Conservation (phyloP, 1,140 invertebrate species). For the fruit fly (Drosophila melanogaster) region Release_6_plus_ISO1_MT NT_033777.3:25541001-25541500, state of each 20-base stretch:
- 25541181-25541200: conserved; percentile 20
- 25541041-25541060: conserved; percentile 61
- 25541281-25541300: conserved; percentile 11
- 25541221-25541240: conserved; percentile 70
- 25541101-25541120: neutral
- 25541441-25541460: conserved; percentile 50
- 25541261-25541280: conserved; percentile 46
- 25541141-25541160: conserved; percentile 49
- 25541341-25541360: conserved; percentile 39
- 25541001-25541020: conserved; percentile 38
- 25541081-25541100: conserved; percentile 38
- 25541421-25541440: conserved; percentile 33
- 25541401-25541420: conserved; percentile 21
- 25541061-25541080: conserved; percentile 67
- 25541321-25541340: conserved; percentile 55
- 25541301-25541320: conserved; percentile 47
- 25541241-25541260: conserved; percentile 77
- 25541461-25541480: conserved; percentile 41
- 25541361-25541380: conserved; percentile 18
- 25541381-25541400: conserved; percentile 41
- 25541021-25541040: conserved; percentile 43
- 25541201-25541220: conserved; percentile 19
- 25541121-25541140: conserved; percentile 23
- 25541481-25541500: neutral
- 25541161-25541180: conserved; percentile 45